Evolutionary conservation across 2,797 vertebrate genomes (phyloP).

Genomic region (Denticeps clupeoides): DNA sequence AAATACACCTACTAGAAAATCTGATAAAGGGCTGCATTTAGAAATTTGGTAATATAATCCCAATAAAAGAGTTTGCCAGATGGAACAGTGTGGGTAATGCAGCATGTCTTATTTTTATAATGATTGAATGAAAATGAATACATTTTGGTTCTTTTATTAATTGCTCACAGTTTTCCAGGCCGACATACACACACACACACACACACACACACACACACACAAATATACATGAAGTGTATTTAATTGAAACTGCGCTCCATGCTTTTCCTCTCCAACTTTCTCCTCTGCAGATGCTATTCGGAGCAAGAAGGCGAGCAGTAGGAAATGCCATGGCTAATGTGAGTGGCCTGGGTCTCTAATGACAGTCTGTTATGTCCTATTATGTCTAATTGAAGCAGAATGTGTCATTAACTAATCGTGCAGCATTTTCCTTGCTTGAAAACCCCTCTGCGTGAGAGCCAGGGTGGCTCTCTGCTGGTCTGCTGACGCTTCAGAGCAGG

Average conservation of each 20-base stretch:
- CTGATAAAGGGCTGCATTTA: too few species aligned
- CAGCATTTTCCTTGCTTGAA: conserved; percentile 56
- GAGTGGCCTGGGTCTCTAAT: conserved; percentile 45
- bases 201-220: too few species aligned
- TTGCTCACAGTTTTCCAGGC: too few species aligned
- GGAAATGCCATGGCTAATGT: conserved; percentile 55
- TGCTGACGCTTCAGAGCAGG: conserved; percentile 59
- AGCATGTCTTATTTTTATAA: neutral
- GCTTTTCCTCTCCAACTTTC: conserved; percentile 24
- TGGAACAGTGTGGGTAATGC: neutral
- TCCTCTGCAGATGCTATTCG: conserved; percentile 37
- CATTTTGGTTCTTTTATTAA: neutral
- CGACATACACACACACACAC: too few species aligned
- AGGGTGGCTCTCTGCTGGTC: conserved; percentile 32
- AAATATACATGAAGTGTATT: too few species aligned
- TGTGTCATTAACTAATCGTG: conserved; percentile 70
- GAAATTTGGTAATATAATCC: neutral
- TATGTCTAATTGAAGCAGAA: conserved; percentile 64
- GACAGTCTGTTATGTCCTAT: conserved; percentile 58
- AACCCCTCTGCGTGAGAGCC: conserved; percentile 53
- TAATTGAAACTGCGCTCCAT: neutral
- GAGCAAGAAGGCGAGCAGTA: conserved; percentile 29
- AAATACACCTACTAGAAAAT: too few species aligned
- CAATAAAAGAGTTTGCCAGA: neutral
- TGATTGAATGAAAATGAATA: neutral